phyloP scores from a whole-genome alignment of 2,888 invertebrate species.

The Leucozona laternaria region DNA sequence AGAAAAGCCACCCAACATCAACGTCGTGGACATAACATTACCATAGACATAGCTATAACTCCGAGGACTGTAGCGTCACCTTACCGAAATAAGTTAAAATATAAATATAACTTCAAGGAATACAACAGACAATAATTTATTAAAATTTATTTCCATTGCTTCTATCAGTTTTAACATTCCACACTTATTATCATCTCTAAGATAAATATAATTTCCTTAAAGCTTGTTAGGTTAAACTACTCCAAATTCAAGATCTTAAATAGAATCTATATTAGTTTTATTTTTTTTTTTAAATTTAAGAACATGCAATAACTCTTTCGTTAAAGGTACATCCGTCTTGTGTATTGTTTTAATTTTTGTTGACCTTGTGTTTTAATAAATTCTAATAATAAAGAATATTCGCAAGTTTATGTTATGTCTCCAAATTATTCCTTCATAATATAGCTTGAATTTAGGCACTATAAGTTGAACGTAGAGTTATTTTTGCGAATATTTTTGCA shows the following conservation, averaged over 20 bases:
- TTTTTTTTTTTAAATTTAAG: constrained; percentile 11
- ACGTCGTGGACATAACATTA: too few relatives aligned
- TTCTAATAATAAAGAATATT: constrained; percentile 38
- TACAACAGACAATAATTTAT: constrained; percentile 13
- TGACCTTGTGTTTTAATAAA: background rate
- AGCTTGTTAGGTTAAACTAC: background rate
- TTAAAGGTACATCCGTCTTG: constrained; percentile 67
- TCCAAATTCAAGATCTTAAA: constrained; percentile 45
- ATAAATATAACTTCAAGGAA: background rate
- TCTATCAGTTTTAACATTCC: constrained; percentile 50
- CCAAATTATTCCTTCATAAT: constrained; percentile 44
- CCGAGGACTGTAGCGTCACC: too few relatives aligned
- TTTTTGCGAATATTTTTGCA: constrained; percentile 29
- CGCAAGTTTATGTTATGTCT: constrained; percentile 26
- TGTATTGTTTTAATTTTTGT: constrained; percentile 23
- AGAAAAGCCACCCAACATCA: too few relatives aligned
- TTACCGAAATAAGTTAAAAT: too few relatives aligned
- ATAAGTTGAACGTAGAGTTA: constrained; percentile 64
- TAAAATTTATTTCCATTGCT: constrained; percentile 58
- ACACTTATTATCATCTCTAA: constrained; percentile 5
- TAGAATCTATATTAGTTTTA: constrained; percentile 32
- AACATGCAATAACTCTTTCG: constrained; percentile 60
- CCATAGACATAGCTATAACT: too few relatives aligned
- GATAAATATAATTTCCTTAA: background rate
- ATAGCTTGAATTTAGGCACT: constrained; percentile 72